Evolutionary conservation across 2,888 invertebrate species (phyloP), one percentile per base, ranked within the genome.

Genomic region (Tachina fera): DNA sequence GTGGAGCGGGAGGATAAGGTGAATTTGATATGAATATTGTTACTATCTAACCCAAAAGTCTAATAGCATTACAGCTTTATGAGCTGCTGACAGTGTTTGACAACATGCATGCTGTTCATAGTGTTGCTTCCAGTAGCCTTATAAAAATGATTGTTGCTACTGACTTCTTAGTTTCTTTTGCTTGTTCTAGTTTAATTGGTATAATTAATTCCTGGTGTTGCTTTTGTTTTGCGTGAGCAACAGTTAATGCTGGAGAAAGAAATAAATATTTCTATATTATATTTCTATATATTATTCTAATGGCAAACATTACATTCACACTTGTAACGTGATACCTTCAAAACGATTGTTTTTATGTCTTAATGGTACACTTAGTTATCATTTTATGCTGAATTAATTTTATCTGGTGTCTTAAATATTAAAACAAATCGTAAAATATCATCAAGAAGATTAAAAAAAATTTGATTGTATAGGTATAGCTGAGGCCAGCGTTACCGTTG

Each of bases 1-100:
- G 6, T 31, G 31, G 31, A 31, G 31, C 13, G 45, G 56, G 11
- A 16, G 63, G 10, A 53, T 51, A 43, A 72, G 72, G 43, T 60
- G 53, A 8, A 19, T 77, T 47, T 70, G 47, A 58, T 31, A 31
- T 31, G 31, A 16, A 16, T 51, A 16, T 41, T 41, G 0, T 16
- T 53, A 49, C 65, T 16, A 71, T 76, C 41, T 13, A 31, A 22
- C 4, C 41, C 31, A 56, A 70, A 31, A 72, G 41, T 65, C 49
- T 65, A 11, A n/a, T 61, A 53, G 53, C 80, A 80, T 76, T 84
- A 75, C 49, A 70, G 63, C 61, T 58, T 75, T 63, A 58, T 58
- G 70, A 79, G 47, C 67, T 61, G 14, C 39, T 41, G 60, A 53
- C 58, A 58, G 39, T 71, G 75, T 71, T 65, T 51, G 49, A 13